Evolutionary conservation across 1,140 invertebrate genomes (phyloP).

Genomic region (Hirudo medicinalis): DNA sequence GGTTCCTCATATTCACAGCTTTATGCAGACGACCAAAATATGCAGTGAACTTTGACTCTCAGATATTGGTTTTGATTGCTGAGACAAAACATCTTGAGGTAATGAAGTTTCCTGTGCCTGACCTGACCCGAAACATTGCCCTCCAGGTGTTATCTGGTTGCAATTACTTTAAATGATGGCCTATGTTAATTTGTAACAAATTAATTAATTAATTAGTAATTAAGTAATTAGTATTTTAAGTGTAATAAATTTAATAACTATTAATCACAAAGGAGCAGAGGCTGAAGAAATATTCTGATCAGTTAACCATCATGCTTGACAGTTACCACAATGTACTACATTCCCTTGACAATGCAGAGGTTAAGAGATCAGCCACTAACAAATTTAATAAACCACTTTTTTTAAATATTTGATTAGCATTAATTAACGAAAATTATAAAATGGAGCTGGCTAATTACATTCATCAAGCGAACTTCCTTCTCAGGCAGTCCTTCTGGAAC

Average conservation of each 20-base stretch:
- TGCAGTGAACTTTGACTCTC: conserved; percentile 41
- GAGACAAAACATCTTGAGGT: conserved; percentile 50
- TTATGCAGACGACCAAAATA: conserved; percentile 32
- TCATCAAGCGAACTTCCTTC: conserved; percentile 15
- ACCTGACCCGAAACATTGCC: conserved; percentile 52
- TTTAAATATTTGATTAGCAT: neutral
- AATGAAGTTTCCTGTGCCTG: conserved; percentile 56
- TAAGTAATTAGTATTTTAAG: neutral
- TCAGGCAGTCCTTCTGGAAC: conserved; percentile 35
- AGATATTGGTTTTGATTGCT: conserved; percentile 57
- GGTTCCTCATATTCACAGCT: conserved; percentile 12
- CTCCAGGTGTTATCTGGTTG: conserved; percentile 46
- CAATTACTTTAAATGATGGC: too few species aligned
- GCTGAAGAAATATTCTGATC: conserved; percentile 39
- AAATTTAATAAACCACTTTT: neutral
- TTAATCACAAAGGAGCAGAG: conserved; percentile 36
- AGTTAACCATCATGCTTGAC: conserved; percentile 37
- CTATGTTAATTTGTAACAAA: neutral
- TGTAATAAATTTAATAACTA: too few species aligned
- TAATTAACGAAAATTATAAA: neutral
- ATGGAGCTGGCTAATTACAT: too few species aligned
- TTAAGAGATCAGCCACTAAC: conserved; percentile 21
- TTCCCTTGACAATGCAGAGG: conserved; percentile 39
- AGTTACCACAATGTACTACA: conserved; percentile 36
- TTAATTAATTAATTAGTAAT: neutral